phyloP scores from a whole-genome alignment of 2,113 vertebrate genomes.

The Boleophthalmus pectinirostris region DNA sequence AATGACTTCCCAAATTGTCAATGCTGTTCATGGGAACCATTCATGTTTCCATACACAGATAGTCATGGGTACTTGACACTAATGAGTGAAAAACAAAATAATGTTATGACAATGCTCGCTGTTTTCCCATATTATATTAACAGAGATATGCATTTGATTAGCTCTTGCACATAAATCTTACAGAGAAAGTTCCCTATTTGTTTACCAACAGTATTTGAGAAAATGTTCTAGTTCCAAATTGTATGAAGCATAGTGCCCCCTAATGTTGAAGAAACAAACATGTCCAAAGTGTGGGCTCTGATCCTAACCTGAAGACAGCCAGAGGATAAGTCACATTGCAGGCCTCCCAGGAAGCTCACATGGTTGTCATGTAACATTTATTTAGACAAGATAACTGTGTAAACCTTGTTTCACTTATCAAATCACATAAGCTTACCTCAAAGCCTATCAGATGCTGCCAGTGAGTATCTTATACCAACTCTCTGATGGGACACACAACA shows the following conservation, averaged over 20 bases:
- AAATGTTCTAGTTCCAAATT: background rate
- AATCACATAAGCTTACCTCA: background rate
- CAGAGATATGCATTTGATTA: background rate
- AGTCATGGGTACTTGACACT: background rate
- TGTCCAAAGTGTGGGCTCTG: background rate
- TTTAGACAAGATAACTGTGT: conserved; percentile 28
- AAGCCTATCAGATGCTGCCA: conserved; percentile 1
- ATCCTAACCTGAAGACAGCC: conserved; percentile 1
- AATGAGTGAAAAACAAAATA: background rate
- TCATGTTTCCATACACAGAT: background rate
- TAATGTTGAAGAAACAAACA: conserved; percentile 36
- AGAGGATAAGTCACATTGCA: conserved; percentile 6
- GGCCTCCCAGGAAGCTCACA: conserved; percentile 20
- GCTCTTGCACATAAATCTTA: background rate
- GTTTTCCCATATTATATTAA: background rate
- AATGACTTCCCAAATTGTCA: background rate
- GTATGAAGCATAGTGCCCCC: conserved; percentile 40
- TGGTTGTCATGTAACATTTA: conserved; percentile 30
- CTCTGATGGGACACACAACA: background rate
- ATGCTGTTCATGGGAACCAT: background rate
- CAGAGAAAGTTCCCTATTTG: background rate
- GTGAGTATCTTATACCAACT: background rate
- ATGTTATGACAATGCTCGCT: background rate
- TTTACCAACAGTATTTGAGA: conserved; percentile 11
- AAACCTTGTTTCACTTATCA: conserved; percentile 18